Evolutionary conservation across 2,113 vertebrate species (phyloP).

Genomic region (Gymnocephalus cernua): DNA sequence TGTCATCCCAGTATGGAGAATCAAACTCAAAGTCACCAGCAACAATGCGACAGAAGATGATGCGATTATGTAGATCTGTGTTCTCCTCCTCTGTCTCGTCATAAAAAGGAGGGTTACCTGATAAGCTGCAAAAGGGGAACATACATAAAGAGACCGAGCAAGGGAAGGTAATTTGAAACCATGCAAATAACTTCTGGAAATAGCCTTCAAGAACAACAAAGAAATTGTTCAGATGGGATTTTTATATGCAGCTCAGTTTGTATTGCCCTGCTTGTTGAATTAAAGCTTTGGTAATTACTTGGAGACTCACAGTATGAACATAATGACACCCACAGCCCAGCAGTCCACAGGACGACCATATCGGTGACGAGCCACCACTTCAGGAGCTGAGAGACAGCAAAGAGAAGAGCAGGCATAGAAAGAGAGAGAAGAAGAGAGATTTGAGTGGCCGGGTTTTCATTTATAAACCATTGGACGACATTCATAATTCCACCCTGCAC

Average conservation of each 20-base stretch:
- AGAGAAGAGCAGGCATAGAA: slow-evolving; percentile 10
- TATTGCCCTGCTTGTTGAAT: neutral
- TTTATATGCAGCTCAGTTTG: neutral
- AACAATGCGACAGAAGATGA: slow-evolving; percentile 90
- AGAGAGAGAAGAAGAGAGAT: slow-evolving; percentile 3
- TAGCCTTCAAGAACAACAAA: slow-evolving; percentile 5
- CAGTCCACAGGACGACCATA: slow-evolving; percentile 90
- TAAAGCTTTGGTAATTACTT: slow-evolving; percentile 1
- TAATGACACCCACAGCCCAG: slow-evolving; percentile 90
- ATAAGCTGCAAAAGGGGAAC: slow-evolving; percentile 75
- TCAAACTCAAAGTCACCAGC: slow-evolving; percentile 90
- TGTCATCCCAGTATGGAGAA: slow-evolving; percentile 90
- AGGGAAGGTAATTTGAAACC: neutral
- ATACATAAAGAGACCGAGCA: neutral
- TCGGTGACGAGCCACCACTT: slow-evolving; percentile 88
- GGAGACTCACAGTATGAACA: slow-evolving; percentile 88
- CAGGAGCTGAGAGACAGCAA: slow-evolving; percentile 81
- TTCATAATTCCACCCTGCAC: slow-evolving; percentile 17
- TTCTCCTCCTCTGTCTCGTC: slow-evolving; percentile 90
- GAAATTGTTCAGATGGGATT: neutral
- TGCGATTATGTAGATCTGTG: slow-evolving; percentile 87
- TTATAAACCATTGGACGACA: slow-evolving; percentile 33
- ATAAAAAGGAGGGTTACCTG: slow-evolving; percentile 90
- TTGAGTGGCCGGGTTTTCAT: slow-evolving; percentile 3
- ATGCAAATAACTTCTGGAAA: neutral